Percentiles rank a stretch among this genome's conserved stretches.
phyloP scores from a whole-genome alignment of 2,113 vertebrate species.

The Lagopus muta region DNA sequence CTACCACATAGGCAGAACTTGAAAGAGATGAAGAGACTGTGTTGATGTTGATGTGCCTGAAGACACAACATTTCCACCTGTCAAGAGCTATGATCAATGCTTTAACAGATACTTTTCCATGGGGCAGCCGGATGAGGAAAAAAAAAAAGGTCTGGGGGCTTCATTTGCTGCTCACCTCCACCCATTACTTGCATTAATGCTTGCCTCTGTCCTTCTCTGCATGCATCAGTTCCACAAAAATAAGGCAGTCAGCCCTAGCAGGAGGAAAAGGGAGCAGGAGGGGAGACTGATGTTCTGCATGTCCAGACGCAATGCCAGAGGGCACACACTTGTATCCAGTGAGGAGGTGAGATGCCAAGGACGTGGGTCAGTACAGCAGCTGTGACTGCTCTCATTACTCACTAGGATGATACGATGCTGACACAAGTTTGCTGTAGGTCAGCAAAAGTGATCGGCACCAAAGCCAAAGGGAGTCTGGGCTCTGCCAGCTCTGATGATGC shows the following conservation, averaged over 20 bases:
- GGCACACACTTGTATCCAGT: not conserved
- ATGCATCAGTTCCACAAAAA: not conserved
- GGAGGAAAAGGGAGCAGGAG: not conserved
- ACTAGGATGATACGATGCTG: not conserved
- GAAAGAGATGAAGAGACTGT: not conserved
- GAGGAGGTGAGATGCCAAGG: not conserved
- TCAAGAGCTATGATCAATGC: not conserved
- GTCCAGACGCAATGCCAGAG: not conserved
- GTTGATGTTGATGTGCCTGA: not conserved
- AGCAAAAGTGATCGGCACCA: not conserved
- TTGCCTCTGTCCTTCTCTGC: not conserved
- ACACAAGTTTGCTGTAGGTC: not conserved
- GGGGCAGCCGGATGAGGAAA: not conserved
- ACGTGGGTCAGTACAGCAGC: conserved; percentile 33
- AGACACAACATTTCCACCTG: not conserved
- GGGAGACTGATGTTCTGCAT: not conserved
- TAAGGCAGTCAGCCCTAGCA: not conserved
- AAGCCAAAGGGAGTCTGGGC: not conserved
- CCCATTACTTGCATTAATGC: not conserved
- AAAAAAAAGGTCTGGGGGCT: not conserved
- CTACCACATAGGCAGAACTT: not conserved
- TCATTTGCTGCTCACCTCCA: not conserved
- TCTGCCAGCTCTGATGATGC: not conserved
- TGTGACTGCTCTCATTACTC: conserved; percentile 9
- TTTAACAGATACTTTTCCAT: not conserved